Percentiles rank a stretch among this genome's conserved stretches.
phyloP scores from a whole-genome alignment of 30 jellyfish, hydroid and myxozoan genomes.

The Turritopsis rubra region DNA sequence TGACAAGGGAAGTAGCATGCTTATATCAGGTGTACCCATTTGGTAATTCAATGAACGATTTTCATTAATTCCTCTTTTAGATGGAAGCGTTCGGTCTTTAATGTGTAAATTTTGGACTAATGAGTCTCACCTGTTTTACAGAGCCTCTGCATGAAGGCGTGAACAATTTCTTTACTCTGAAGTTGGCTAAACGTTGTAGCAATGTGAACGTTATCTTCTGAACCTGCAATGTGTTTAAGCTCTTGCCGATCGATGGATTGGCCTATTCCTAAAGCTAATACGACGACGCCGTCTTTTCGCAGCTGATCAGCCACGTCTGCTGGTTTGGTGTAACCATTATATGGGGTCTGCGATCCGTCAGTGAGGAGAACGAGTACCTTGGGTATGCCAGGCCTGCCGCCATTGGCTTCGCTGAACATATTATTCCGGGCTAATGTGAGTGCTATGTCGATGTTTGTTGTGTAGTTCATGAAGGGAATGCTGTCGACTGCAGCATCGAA shows the following conservation, averaged over 20 bases:
- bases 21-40: too few species aligned
- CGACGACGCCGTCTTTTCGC: conserved; percentile 32
- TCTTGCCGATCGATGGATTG: conserved; percentile 33
- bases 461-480: conserved; percentile 44
- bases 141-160: conserved; percentile 28
- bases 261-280: conserved; percentile 59
- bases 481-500: conserved; percentile 48
- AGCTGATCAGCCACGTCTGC: conserved; percentile 35
- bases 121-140: conserved; percentile 22
- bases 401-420: conserved; percentile 24
- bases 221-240: conserved; percentile 40
- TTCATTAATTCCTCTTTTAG: too few species aligned
- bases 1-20: too few species aligned
- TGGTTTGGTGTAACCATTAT: conserved; percentile 46
- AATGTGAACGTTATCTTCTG: background rate
- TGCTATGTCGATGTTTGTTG: conserved; percentile 59
- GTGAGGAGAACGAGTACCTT: conserved; percentile 46
- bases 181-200: conserved; percentile 21
- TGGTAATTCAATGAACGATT: too few species aligned
- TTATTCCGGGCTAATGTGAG: conserved; percentile 36
- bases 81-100: too few species aligned
- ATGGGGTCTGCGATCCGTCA: conserved; percentile 58
- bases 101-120: too few species aligned
- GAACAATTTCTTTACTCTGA: background rate
- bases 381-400: conserved; percentile 36